A percentile compares a stretch with the other conserved stretches of the same genome.
Conservation (phyloP, 2,797 vertebrate species). For the Thamnophis elegans region DNA sequence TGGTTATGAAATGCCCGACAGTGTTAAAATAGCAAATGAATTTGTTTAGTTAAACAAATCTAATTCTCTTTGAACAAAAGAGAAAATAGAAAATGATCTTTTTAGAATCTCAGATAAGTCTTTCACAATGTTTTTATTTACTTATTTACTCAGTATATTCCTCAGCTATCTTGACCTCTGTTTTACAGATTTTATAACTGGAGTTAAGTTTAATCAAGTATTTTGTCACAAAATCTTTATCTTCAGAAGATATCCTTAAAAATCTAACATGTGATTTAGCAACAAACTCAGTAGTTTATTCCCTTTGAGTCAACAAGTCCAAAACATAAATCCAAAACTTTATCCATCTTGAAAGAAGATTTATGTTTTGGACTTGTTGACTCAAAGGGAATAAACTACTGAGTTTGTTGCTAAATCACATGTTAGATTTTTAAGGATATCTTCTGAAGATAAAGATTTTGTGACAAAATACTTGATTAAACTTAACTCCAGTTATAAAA, state of each 20-base stretch:
- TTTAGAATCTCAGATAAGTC: background rate
- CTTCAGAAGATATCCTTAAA: background rate
- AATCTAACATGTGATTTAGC: background rate
- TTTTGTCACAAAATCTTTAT: background rate
- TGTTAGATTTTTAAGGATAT: background rate
- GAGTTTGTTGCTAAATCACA: background rate
- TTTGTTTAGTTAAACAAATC: background rate
- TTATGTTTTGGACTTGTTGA: background rate
- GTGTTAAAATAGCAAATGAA: background rate
- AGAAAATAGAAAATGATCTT: background rate
- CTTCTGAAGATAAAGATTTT: background rate
- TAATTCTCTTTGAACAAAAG: background rate
- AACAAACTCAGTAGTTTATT: background rate
- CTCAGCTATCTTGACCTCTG: background rate
- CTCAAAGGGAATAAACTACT: background rate
- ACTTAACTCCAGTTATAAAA: background rate
- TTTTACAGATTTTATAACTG: background rate
- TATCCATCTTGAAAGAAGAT: background rate
- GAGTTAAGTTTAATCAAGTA: background rate
- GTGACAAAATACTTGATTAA: background rate
- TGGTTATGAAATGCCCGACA: background rate
- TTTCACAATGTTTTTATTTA: background rate
- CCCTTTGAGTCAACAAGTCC: background rate
- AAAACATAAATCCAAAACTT: background rate
- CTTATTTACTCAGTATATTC: background rate